Percentiles rank a stretch among this genome's conserved stretches.
Evolutionary conservation across 2,113 vertebrate genomes (phyloP).

Genomic region (Mormyrus iriodes): DNA sequence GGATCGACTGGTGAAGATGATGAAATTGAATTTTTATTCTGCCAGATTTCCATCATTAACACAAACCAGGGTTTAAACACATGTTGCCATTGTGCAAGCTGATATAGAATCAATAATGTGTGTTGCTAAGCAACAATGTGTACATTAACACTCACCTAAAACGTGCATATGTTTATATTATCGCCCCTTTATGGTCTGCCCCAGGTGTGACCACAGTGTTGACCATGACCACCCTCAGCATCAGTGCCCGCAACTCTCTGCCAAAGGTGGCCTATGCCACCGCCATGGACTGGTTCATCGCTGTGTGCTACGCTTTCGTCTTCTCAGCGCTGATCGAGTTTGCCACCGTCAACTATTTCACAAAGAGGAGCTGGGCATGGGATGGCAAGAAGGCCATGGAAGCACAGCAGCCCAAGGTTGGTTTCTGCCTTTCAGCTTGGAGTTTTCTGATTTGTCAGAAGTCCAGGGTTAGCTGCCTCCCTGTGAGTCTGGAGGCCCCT

Average conservation of each 20-base stretch:
- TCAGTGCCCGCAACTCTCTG: constrained; percentile 92
- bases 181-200: background rate
- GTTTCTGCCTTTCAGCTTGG: background rate
- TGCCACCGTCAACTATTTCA: constrained; percentile 96
- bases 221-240: constrained; percentile 97
- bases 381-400: constrained; percentile 96
- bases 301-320: constrained; percentile 93
- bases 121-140: background rate
- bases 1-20: constrained; percentile 28
- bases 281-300: constrained; percentile 99
- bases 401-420: constrained; percentile 87
- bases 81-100: background rate
- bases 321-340: constrained; percentile 97
- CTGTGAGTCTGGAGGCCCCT: background rate
- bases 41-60: constrained; percentile 19
- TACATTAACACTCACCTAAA: background rate
- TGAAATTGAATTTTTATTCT: constrained; percentile 31
- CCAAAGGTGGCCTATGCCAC: constrained; percentile 97
- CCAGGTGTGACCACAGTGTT: constrained; percentile 93
- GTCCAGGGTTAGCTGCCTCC: background rate
- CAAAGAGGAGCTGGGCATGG: constrained; percentile 98
- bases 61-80: background rate
- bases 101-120: background rate
- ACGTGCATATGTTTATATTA: background rate
- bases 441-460: background rate